Evolutionary conservation across 2,797 vertebrate genomes (phyloP).

Genomic region (Miichthys miiuy): DNA sequence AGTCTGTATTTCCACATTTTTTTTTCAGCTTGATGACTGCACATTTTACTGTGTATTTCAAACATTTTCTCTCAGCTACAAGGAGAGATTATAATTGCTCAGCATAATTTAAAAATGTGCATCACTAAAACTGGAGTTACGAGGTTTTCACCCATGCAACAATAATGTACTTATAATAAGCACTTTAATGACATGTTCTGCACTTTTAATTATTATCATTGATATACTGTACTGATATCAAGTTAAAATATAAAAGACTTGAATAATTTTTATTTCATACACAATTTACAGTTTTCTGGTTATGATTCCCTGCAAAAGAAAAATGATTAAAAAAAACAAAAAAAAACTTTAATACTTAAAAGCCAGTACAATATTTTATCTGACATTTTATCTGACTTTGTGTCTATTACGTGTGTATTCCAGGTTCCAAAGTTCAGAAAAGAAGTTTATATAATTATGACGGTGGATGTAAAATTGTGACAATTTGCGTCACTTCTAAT

Average conservation of each 20-base stretch:
- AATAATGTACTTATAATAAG: background rate
- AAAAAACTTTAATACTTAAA: background rate
- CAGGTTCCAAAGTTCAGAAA: no score
- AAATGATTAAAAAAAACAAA: background rate
- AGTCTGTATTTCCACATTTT: background rate
- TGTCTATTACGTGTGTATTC: no score
- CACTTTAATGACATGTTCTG: background rate
- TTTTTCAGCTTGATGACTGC: constrained; percentile 6
- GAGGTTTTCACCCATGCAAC: background rate
- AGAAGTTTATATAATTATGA: background rate
- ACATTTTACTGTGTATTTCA: background rate
- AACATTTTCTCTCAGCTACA: background rate
- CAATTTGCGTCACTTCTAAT: constrained; percentile 3
- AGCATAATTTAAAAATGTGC: background rate
- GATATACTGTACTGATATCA: background rate
- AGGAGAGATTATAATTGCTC: background rate
- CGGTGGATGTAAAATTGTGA: background rate
- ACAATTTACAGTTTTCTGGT: background rate
- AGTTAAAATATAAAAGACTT: background rate
- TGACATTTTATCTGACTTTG: background rate
- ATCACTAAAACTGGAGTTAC: background rate
- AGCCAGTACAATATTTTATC: background rate
- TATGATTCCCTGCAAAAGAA: background rate
- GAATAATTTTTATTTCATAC: background rate
- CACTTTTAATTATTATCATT: background rate